Base-by-base conservation (phyloP, 2,113 vertebrate species). In the Diadophis punctatus region DNA sequence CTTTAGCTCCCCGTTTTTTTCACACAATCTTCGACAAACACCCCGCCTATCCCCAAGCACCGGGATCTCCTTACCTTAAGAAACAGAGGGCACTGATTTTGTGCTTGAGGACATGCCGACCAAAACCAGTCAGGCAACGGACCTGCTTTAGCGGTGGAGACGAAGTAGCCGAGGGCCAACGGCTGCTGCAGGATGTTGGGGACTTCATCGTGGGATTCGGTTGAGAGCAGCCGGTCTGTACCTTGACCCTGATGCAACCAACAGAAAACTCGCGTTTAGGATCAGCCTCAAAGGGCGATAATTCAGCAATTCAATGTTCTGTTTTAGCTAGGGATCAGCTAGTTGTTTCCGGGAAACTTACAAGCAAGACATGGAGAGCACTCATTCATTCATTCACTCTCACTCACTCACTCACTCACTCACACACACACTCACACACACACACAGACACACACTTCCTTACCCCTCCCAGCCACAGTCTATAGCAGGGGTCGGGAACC, bases 91-190 rank as follows among this genome's bases (percentile, higher is more conserved):
- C 99, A 99, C 97, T 99, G 99, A 98, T 99, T 99, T 98, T 99
- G 98, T 97, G 99, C 99, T 98, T 99, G 99, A 96, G 99, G 99
- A 97, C 99, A 99, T 90, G 99, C 99, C 9, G 99, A 99, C 99
- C 99, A 99, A 98, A 99, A 99, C 99, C 99, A 99, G 98, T 99
- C 99, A 51, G 99, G 99, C 97, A 99, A 98, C 0, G 98, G 99
- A 97, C 99, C 99, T n/a, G 99, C 98, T 98, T 99, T 99, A 96
- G 99, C 99, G 94, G 99, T 99, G 95, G 99, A 99, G 96, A 99
- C 98, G 93, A 99, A 99, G 97, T 99, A 99, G 93, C 99, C 99
- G 51, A 99, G 98, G 95, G 99, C 99, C 99, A 99, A 97, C 4
- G 99, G 99, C 97, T 99, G 99, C 97, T 99, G 99, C 96, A 99